Evolutionary conservation across 64 coral and sea anemone genomes (phyloP), one percentile per base, ranked within the genome.

Genomic region (Catalaphyllia jardinei): DNA sequence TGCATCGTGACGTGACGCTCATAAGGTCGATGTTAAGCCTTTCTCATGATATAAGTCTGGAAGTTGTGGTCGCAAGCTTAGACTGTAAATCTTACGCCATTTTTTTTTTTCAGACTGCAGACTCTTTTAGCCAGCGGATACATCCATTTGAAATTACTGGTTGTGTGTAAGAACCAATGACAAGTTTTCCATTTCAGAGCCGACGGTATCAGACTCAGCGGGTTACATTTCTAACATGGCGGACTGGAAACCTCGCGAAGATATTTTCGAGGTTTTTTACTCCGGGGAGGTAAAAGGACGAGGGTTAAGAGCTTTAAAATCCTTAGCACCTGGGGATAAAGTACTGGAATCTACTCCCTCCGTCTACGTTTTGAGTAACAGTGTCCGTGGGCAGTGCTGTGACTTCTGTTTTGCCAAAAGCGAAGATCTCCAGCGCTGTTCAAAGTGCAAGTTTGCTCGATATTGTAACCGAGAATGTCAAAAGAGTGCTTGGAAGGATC

Each of bases 381-480:
- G 38, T 83, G 78, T 77, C 49, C 91, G 90, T 75, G 91, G 91
- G 10, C 88, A 85, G 20, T 87, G 77, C 42, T 99, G 97, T 33
- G 97, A 99, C 63, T 73, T 82, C 8, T 99, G 97, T 87, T 99
- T 99, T 69, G 61, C 67, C 4, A 62, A 67, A 84, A 67, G 74
- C 22, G 35, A 73, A 14, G 77, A 87, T 52, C 74, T 91, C 12
- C 94, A 89, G 60, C 92, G 97, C 24, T 99, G 97, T 60, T 95
- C 97, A 2, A 76, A 71, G 29, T 99, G 97, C 62, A 95, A 95
- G 62, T 93, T 91, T 71, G 88, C 88, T 1, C 87, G 91, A 31
- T 99, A 99, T 30, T 99, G 97, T 88, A 77, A 92, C 14, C 61
- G 76, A 79, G 59, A 52, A 19, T 99, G 97, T 29, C 97, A 99